phyloP scores from a whole-genome alignment of 2,888 invertebrate genomes.

The Dolichopus griseipennis region DNA sequence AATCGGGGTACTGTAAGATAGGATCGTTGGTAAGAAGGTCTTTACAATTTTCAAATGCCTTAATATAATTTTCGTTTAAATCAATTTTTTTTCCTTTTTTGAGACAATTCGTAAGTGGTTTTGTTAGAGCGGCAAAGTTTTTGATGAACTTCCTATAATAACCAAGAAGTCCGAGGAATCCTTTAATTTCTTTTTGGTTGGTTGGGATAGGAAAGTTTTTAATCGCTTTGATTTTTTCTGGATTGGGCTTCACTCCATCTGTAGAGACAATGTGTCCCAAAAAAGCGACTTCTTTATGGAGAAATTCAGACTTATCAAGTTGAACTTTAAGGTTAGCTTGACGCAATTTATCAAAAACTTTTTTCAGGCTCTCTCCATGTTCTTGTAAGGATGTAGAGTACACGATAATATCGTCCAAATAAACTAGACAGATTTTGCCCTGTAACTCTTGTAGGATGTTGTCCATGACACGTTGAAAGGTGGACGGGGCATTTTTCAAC shows the following conservation, averaged over 20 bases:
- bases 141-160: constrained; percentile 23
- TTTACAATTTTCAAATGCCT: constrained; percentile 19
- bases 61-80: constrained; percentile 11
- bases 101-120: constrained; percentile 19
- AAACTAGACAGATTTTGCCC: not conserved
- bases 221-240: constrained; percentile 22
- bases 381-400: constrained; percentile 17
- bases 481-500: no score
- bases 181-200: constrained; percentile 20
- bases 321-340: constrained; percentile 23
- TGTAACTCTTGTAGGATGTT: no score
- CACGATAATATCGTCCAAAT: constrained; percentile 17
- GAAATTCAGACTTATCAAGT: constrained; percentile 28
- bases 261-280: constrained; percentile 28
- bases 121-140: constrained; percentile 20
- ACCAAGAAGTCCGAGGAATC: constrained; percentile 22
- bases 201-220: constrained; percentile 14
- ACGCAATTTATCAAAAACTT: constrained; percentile 24
- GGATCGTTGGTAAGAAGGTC: constrained; percentile 17
- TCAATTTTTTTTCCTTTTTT: constrained; percentile 17
- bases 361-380: constrained; percentile 22
- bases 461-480: no score
- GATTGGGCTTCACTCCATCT: constrained; percentile 26
- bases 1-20: constrained; percentile 15
- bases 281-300: constrained; percentile 27